phyloP scores from a whole-genome alignment of 2,797 vertebrate species.

The Naso thynnoides region DNA sequence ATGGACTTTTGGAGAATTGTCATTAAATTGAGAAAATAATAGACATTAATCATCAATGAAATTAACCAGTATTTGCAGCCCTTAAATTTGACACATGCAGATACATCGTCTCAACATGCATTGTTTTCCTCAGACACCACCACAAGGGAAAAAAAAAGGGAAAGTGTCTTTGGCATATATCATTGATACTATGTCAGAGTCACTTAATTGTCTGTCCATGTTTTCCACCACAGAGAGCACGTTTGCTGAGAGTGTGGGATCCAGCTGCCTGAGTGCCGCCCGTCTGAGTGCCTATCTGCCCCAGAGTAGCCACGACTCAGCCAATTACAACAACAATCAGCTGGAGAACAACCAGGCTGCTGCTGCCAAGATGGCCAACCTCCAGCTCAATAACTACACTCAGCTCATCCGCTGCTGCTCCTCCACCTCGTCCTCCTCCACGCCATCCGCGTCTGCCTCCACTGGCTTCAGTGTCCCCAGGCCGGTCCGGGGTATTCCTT shows the following conservation, averaged over 20 bases:
- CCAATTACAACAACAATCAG: slow-evolving; percentile 98
- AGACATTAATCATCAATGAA: neutral
- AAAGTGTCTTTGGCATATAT: neutral
- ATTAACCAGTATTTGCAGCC: neutral
- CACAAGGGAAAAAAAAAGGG: neutral
- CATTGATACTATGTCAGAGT: slow-evolving; percentile 2
- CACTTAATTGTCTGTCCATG: slow-evolving; percentile 39
- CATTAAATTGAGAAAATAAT: neutral
- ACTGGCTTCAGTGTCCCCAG: slow-evolving; percentile 61
- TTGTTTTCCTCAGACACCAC: neutral
- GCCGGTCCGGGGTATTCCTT: slow-evolving; percentile 75
- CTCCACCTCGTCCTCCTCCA: slow-evolving; percentile 77
- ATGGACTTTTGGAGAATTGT: neutral
- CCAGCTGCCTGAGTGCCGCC: slow-evolving; percentile 90
- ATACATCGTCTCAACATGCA: neutral
- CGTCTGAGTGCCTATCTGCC: slow-evolving; percentile 95
- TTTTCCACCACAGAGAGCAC: slow-evolving; percentile 88
- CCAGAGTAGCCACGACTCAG: slow-evolving; percentile 96
- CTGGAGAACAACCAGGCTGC: slow-evolving; percentile 97
- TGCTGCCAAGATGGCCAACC: slow-evolving; percentile 94
- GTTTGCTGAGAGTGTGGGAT: slow-evolving; percentile 95
- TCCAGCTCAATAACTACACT: slow-evolving; percentile 89
- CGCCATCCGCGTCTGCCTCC: slow-evolving; percentile 67
- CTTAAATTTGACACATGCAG: slow-evolving; percentile 1
- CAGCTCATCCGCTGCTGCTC: slow-evolving; percentile 92